These are phyloP conservation scores for Sebastes glaucus DNA, from an alignment of 2,797 vertebrate genomes.

Conservation along the genomic window DNA sequence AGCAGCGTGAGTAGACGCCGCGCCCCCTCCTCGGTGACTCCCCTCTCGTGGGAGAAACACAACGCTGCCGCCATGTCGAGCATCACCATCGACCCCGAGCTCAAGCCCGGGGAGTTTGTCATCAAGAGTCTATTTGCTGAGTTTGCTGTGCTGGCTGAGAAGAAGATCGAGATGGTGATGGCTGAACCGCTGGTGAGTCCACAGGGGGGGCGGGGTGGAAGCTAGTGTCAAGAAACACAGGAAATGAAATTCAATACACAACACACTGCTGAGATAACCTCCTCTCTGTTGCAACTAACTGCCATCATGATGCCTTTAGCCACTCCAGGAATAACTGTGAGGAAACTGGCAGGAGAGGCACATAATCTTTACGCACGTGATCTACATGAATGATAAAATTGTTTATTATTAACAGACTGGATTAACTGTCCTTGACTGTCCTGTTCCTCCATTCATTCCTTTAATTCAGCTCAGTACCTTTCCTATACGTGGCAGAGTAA, in stretches of 20 bases:
- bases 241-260: slow-evolving; percentile 42
- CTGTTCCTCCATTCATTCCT: no score
- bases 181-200: slow-evolving; percentile 97
- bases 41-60: slow-evolving; percentile 89
- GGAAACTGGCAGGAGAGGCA: background rate
- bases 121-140: slow-evolving; percentile 99
- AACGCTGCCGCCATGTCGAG: slow-evolving; percentile 92
- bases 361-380: background rate
- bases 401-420: no score
- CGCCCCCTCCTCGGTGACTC: slow-evolving; percentile 84
- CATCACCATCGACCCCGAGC: slow-evolving; percentile 99
- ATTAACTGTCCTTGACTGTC: no score
- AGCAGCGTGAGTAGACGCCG: slow-evolving; percentile 90
- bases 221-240: slow-evolving; percentile 27
- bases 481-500: no score
- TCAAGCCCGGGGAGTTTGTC: slow-evolving; percentile 99
- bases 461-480: no score
- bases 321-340: background rate
- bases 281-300: slow-evolving; percentile 39
- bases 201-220: background rate
- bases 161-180: slow-evolving; percentile 99
- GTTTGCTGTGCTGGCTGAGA: slow-evolving; percentile 98
- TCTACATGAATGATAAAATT: background rate
- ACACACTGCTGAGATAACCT: slow-evolving; percentile 17
- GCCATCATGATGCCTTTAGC: background rate